Conservation (phyloP, 2,113 vertebrate genomes). For the Scolopax mira region DNA sequence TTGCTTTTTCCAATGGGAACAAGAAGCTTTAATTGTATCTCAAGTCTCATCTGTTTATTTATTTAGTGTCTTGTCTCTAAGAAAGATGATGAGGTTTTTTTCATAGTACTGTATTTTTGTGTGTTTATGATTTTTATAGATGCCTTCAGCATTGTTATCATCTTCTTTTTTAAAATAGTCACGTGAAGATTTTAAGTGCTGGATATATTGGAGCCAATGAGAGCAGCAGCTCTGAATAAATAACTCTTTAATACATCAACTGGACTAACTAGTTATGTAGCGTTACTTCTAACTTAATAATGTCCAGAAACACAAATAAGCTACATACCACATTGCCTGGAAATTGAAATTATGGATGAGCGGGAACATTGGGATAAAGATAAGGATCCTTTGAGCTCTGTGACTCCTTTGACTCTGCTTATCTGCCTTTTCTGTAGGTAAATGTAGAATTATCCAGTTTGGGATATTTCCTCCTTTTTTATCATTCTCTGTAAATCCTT, state of each 20-base stretch:
- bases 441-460: neutral
- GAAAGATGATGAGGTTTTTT: neutral
- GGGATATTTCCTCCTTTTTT: neutral
- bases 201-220: neutral
- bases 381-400: neutral
- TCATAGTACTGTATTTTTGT: neutral
- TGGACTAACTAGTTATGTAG: neutral
- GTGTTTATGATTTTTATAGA: neutral
- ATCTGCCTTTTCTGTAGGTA: neutral
- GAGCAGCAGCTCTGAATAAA: neutral
- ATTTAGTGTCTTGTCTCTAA: neutral
- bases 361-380: neutral
- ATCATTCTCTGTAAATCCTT: neutral
- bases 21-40: neutral
- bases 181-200: neutral
- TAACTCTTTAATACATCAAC: neutral
- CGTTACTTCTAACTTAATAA: neutral
- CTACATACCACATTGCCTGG: neutral
- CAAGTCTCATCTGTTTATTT: neutral
- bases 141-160: neutral
- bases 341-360: neutral
- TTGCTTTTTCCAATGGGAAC: neutral
- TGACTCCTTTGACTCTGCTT: neutral
- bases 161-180: neutral
- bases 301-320: neutral